Evolutionary conservation across 2,797 vertebrate genomes (phyloP).

Genomic region (Chloroceryle inda): DNA sequence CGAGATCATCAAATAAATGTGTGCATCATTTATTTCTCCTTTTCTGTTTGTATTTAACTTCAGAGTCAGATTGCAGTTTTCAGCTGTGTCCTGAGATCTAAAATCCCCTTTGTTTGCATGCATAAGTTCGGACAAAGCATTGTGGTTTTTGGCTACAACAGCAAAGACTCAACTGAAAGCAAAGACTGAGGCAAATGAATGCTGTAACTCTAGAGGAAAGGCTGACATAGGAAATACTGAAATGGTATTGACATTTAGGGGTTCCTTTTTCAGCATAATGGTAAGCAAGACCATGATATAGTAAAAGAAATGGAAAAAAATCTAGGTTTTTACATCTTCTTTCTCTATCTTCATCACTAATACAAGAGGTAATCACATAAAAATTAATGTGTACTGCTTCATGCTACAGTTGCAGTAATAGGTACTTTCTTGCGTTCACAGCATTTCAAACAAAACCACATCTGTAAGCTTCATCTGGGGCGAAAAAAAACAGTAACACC

Average conservation of each 20-base stretch:
- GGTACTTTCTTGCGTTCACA: background rate
- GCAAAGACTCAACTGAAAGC: slow-evolving; percentile 22
- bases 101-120: slow-evolving; percentile 42
- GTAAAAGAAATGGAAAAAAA: slow-evolving; percentile 2
- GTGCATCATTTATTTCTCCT: slow-evolving; percentile 39
- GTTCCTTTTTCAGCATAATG: slow-evolving; percentile 1
- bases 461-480: background rate
- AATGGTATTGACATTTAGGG: background rate
- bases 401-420: background rate
- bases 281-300: background rate
- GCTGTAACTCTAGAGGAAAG: slow-evolving; percentile 33
- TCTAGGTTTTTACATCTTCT: background rate
- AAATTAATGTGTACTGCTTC: background rate
- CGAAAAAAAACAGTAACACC: background rate
- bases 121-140: slow-evolving; percentile 47
- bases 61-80: slow-evolving; percentile 52
- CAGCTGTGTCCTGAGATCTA: slow-evolving; percentile 53
- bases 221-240: background rate
- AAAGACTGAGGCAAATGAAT: slow-evolving; percentile 35
- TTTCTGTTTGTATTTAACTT: slow-evolving; percentile 71
- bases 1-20: slow-evolving; percentile 39
- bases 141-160: slow-evolving; percentile 49
- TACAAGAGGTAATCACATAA: background rate
- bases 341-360: background rate
- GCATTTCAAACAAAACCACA: background rate